Conservation (phyloP, 2,888 invertebrate species). For the Galerucella nymphaeae region DNA sequence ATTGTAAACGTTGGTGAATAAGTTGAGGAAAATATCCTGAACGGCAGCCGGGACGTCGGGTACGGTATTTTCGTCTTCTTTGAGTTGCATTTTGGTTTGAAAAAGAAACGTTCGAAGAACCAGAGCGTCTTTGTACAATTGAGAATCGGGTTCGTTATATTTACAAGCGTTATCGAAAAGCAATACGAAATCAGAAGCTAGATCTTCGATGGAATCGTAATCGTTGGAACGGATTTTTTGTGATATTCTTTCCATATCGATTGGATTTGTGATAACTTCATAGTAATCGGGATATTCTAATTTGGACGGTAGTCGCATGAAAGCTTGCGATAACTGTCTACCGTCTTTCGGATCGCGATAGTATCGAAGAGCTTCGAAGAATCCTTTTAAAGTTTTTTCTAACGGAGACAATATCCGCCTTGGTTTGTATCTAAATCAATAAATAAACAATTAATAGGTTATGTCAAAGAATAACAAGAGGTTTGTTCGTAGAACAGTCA, state of each 20-base stretch:
- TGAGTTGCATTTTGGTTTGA: constrained; percentile 89
- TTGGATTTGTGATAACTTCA: constrained; percentile 95
- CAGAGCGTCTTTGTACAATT: constrained; percentile 96
- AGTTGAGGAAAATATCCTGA: constrained; percentile 88
- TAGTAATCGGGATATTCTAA: constrained; percentile 96
- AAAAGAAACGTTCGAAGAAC: constrained; percentile 91
- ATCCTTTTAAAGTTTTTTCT: constrained; percentile 82
- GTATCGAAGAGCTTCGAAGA: constrained; percentile 91
- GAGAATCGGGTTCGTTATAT: constrained; percentile 97
- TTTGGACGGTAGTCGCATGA: constrained; percentile 94
- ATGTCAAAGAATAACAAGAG: no score
- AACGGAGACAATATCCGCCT: constrained; percentile 68
- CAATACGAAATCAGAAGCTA: constrained; percentile 88
- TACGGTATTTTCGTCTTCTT: constrained; percentile 83
- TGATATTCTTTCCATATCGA: constrained; percentile 95
- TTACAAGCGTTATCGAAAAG: constrained; percentile 98
- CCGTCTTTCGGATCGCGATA: constrained; percentile 85
- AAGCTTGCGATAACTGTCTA: constrained; percentile 92
- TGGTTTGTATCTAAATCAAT: constrained; percentile 59
- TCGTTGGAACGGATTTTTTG: constrained; percentile 81
- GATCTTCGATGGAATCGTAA: constrained; percentile 86
- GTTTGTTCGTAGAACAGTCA: no score
- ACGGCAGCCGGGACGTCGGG: constrained; percentile 92
- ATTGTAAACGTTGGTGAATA: constrained; percentile 95
- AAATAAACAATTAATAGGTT: neutral